Conservation (phyloP, 2,113 vertebrate genomes). For the Muntiacus reevesi region DNA sequence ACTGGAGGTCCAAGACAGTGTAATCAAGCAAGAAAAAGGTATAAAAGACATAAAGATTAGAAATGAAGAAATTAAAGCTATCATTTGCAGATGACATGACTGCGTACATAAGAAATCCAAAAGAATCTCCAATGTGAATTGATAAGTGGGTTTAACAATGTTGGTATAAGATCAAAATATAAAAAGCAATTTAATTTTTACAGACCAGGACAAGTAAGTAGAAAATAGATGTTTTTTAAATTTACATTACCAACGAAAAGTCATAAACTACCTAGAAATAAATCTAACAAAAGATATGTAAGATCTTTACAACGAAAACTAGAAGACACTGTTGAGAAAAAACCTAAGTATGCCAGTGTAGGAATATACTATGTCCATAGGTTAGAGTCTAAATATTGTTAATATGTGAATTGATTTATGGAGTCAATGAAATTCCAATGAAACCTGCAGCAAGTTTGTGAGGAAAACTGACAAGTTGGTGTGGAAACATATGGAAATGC, state of each 20-base stretch:
- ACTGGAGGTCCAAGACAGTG: background rate
- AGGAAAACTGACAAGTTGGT: background rate
- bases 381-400: background rate
- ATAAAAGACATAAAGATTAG: background rate
- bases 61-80: background rate
- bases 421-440: background rate
- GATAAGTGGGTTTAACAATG: background rate
- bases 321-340: background rate
- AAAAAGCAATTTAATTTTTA: background rate
- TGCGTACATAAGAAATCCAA: background rate
- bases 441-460: background rate
- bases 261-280: background rate
- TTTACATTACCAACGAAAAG: background rate
- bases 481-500: background rate
- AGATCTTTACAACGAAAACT: background rate
- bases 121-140: background rate
- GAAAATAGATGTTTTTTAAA: background rate
- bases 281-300: background rate
- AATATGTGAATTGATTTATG: background rate
- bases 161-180: background rate
- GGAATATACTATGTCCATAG: background rate
- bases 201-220: background rate
- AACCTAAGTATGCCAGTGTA: background rate
- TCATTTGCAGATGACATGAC: background rate
- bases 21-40: background rate